Percentiles rank a stretch among this genome's conserved stretches.
Conservation (phyloP, 2,113 vertebrate genomes). For the Anarrhichthys ocellatus region DNA sequence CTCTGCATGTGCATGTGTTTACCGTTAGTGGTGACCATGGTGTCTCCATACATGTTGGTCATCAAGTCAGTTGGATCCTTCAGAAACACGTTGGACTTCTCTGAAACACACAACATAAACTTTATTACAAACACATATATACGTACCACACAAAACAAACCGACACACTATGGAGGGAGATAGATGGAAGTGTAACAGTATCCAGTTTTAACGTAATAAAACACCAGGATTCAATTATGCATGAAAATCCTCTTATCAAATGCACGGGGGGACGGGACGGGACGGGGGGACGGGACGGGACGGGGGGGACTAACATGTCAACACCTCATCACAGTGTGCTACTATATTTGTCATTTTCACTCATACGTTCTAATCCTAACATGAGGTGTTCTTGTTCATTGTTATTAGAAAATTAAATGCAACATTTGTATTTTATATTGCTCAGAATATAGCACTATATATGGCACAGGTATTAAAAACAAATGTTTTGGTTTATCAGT, state of each 20-base stretch:
- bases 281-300: no score
- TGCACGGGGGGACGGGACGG: not conserved
- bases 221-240: not conserved
- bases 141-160: not conserved
- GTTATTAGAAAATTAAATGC: not conserved
- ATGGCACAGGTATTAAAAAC: not conserved
- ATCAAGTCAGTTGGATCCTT: constrained; percentile 80
- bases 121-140: not conserved
- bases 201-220: not conserved
- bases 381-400: not conserved
- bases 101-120: constrained; percentile 56
- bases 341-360: not conserved
- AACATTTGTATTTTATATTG: not conserved
- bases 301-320: no score
- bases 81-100: constrained; percentile 70
- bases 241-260: not conserved
- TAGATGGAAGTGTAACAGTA: not conserved
- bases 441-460: not conserved
- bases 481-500: not conserved
- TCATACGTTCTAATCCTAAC: not conserved
- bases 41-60: constrained; percentile 79
- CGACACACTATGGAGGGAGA: not conserved
- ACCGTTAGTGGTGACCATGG: constrained; percentile 77
- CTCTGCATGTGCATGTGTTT: constrained; percentile 17
- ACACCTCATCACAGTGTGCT: not conserved